Evolutionary conservation across 2,797 vertebrate species (phyloP).

Genomic region (Trachurus trachurus): DNA sequence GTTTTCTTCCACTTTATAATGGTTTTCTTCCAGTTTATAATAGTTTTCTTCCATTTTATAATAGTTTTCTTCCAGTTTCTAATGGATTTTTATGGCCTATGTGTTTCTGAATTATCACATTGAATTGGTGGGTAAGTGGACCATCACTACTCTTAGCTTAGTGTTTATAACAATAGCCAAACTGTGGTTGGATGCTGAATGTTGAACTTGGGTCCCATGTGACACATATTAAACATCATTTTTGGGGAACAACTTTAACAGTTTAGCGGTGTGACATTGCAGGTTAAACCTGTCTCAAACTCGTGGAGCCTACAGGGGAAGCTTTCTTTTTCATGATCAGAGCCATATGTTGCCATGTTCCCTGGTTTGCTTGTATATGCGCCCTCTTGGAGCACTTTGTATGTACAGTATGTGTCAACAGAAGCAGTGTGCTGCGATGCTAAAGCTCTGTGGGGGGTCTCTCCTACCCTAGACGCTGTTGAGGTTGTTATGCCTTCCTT

Average conservation of each 20-base stretch:
- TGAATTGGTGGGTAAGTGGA: slow-evolving; percentile 57
- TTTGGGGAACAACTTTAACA: slow-evolving; percentile 39
- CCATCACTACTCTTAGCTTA: slow-evolving; percentile 2
- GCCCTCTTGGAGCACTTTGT: slow-evolving; percentile 18
- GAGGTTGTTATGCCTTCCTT: slow-evolving; percentile 68
- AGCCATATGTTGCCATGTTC: slow-evolving; percentile 57
- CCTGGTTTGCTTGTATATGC: slow-evolving; percentile 34
- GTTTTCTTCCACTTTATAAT: slow-evolving; percentile 24
- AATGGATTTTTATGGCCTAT: slow-evolving; percentile 1
- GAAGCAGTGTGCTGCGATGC: slow-evolving; percentile 18
- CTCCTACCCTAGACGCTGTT: slow-evolving; percentile 26
- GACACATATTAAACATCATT: slow-evolving; percentile 47
- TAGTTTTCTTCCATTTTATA: slow-evolving; percentile 24
- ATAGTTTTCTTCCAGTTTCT: neutral
- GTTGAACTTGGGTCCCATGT: slow-evolving; percentile 21
- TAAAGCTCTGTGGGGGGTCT: slow-evolving; percentile 26
- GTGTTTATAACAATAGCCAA: slow-evolving; percentile 30
- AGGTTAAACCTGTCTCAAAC: slow-evolving; percentile 40
- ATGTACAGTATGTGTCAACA: slow-evolving; percentile 46
- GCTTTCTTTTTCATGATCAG: slow-evolving; percentile 40
- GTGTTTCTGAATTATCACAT: slow-evolving; percentile 34
- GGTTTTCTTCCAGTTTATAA: too few species aligned
- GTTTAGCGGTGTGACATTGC: slow-evolving; percentile 36
- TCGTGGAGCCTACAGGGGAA: slow-evolving; percentile 22
- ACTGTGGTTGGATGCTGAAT: neutral